Evolutionary conservation across 2,797 vertebrate genomes (phyloP), one percentile per base, ranked within the genome.

Genomic region (Oreochromis mossambicus): DNA sequence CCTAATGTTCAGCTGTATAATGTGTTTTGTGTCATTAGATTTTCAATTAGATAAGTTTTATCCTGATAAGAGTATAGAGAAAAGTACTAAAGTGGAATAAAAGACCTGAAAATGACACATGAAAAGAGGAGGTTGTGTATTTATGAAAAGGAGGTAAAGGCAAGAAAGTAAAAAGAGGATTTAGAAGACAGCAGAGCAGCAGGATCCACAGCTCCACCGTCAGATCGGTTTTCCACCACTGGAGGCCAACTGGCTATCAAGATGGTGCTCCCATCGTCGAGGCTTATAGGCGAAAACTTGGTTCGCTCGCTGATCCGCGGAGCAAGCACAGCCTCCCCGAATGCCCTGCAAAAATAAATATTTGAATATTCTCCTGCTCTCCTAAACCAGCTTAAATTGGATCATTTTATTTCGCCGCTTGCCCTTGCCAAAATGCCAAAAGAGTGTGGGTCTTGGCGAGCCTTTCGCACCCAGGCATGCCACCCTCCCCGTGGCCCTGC

Each of bases 341-440:
- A 94, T 92, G 94, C 94, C 94, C 93, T 88, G 93, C 92, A 91
- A 95, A 96, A 95, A 95, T 93, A 96, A 96, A 96, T 96, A 96
- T 97, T 97, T 96, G 96, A 96, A 96, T 96, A 96, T 96, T 95
- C 96, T 96, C 91, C 95, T 88, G 90, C 93, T 86, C 94, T 96
- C 93, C 94, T 95, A 95, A 95, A 96, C 95, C 95, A 93, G 95
- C 96, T 97, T 96, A 97, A 96, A 96, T 95, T 96, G 96, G 96
- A 97, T 96, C 95, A 96, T 95, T 96, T 95, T 93, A 92, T 94
- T 94, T 94, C 92, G 93, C 95, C 95, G 95, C 95, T 83, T 96
- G 94, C 81, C 94, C 93, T 91, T 97, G 96, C 96, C 96, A 97
- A 97, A 96, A 97, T 97, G 96, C 96, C 96, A 96, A 96, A 93